Base-by-base conservation (phyloP, 2,888 invertebrate genomes). In the Acanthosoma haemorrhoidale region DNA sequence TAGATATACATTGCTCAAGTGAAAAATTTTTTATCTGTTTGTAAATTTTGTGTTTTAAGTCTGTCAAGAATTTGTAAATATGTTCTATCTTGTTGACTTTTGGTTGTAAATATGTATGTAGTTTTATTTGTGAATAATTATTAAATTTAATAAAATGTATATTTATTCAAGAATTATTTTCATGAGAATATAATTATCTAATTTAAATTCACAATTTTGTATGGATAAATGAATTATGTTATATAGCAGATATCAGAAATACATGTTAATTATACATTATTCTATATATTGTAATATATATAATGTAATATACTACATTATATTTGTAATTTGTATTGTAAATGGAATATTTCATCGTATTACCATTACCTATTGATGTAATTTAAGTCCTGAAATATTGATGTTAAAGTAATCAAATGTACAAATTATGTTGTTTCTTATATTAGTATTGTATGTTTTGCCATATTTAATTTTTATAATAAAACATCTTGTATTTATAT, bases 391-490 rank as follows among this genome's bases (percentile, higher is more conserved):
- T 21, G 29, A 25, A 51, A 25, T 51, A 51, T 51, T 51, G 51
- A 51, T 51, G 21, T 51, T 51, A 25, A 51, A 51, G 25, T 25
- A 51, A 51, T 51, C 51, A 51, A 51, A 51, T 51, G 51, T 51
- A 51, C 51, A 51, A 51, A 51, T 51, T 51, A 25, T 51, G 51
- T 51, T 51, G 51, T 51, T 25, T 51, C n/a, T 51, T 51, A n/a
- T 51, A 51, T 51, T 51, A 51, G 51, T 51, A 25, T 51, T 51
- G 29, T 51, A 13, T 51, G 51, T 51, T 25, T 51, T 51, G 51
- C 51, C 51, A 51, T 51, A 51, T 51, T 51, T 51, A 25, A 51
- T 51, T 51, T 43, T 51, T 51, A n/a, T 51, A 51, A 51, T 51
- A 51, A 51, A 51, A 51, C 8, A 21, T 51, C n/a, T 51, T 51